Percentiles rank a stretch among this genome's conserved stretches.
phyloP scores from a whole-genome alignment of 2,888 invertebrate genomes.

The Listrodromus nycthemerus region DNA sequence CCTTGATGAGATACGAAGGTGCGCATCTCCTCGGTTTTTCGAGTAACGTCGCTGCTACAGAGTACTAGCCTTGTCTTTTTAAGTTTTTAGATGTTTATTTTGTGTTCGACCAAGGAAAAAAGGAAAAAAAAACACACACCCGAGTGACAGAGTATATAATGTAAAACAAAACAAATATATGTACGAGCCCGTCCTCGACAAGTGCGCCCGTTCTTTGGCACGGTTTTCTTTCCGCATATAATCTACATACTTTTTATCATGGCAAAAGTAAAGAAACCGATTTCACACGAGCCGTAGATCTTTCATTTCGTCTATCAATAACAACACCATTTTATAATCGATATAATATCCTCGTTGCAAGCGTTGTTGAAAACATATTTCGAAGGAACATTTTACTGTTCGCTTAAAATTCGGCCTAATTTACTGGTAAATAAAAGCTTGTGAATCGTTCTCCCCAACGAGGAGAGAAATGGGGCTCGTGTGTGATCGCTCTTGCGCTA shows the following conservation, averaged over 20 bases:
- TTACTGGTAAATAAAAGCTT: background rate
- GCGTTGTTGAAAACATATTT: background rate
- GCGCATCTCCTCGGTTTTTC: constrained; percentile 40
- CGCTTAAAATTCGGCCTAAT: constrained; percentile 15
- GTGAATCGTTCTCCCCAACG: background rate
- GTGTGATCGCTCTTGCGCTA: constrained; percentile 54
- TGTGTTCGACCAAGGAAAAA: constrained; percentile 68
- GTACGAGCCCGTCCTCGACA: constrained; percentile 42
- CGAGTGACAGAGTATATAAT: constrained; percentile 58
- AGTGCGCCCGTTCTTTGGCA: constrained; percentile 43
- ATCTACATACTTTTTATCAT: constrained; percentile 23
- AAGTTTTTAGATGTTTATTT: constrained; percentile 82
- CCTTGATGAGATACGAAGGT: constrained; percentile 40
- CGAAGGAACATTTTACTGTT: background rate
- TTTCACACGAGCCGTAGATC: constrained; percentile 40
- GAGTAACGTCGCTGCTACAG: constrained; percentile 58
- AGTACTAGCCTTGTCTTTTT: constrained; percentile 74
- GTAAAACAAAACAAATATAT: constrained; percentile 29
- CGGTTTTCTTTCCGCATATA: constrained; percentile 15
- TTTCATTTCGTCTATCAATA: background rate
- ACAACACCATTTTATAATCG: background rate
- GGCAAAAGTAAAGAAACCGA: constrained; percentile 21
- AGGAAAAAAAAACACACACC: constrained; percentile 42
- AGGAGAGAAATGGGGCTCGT: constrained; percentile 10
- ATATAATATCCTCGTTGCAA: background rate